Percentiles rank a stretch among this genome's conserved stretches.
Evolutionary conservation across 1,140 invertebrate genomes (phyloP).

Genomic region (Drosophila bipectinata): DNA sequence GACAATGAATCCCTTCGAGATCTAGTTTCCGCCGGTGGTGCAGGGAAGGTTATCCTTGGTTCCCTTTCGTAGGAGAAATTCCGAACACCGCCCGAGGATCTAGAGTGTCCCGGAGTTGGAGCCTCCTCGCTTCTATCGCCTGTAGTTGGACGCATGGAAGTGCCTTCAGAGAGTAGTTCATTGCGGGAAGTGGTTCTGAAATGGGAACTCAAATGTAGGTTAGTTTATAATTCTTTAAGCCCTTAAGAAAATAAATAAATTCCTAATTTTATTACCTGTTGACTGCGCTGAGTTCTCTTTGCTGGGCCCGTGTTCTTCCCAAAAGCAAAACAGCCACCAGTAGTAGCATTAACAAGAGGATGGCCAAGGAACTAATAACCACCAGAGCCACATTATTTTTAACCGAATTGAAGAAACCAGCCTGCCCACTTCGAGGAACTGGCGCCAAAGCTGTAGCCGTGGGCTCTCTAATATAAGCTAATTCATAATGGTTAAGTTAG

Average conservation of each 20-base stretch:
- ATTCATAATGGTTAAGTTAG: not conserved
- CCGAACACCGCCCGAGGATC: slow-evolving; percentile 63
- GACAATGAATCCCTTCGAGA: slow-evolving; percentile 64
- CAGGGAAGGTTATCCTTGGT: slow-evolving; percentile 70
- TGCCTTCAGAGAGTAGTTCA: slow-evolving; percentile 72
- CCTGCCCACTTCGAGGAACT: slow-evolving; percentile 86
- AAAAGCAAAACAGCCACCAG: slow-evolving; percentile 87
- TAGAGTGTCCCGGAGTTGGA: slow-evolving; percentile 44
- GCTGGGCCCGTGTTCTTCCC: slow-evolving; percentile 86
- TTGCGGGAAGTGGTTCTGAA: slow-evolving; percentile 73
- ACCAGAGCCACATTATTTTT: slow-evolving; percentile 78
- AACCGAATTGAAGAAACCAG: slow-evolving; percentile 87
- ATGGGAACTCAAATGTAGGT: not conserved
- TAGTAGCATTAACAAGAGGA: slow-evolving; percentile 87
- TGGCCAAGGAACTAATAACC: slow-evolving; percentile 85
- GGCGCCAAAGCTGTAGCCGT: slow-evolving; percentile 87
- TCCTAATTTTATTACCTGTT: slow-evolving; percentile 52
- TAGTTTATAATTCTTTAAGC: not conserved
- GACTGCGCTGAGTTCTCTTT: slow-evolving; percentile 72
- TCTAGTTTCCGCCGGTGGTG: slow-evolving; percentile 46
- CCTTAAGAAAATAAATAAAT: not conserved
- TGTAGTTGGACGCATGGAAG: slow-evolving; percentile 68
- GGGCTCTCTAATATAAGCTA: slow-evolving; percentile 88
- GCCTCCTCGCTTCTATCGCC: slow-evolving; percentile 50
- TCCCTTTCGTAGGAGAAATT: slow-evolving; percentile 76